phyloP scores from a whole-genome alignment of 2,797 vertebrate species.

The Lophius americanus region DNA sequence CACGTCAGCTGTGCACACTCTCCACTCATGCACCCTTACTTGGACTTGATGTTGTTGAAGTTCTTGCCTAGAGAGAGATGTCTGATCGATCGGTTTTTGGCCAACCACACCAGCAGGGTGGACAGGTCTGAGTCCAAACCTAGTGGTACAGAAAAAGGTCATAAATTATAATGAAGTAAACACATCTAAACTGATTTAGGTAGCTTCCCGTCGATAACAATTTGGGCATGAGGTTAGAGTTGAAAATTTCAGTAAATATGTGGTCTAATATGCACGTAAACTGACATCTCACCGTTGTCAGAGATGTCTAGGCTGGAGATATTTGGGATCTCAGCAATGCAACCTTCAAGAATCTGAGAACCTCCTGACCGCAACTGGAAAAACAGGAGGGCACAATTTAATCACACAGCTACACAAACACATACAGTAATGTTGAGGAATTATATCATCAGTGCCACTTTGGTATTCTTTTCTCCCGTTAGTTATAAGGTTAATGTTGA shows the following conservation, averaged over 20 bases:
- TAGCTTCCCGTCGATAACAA: not conserved
- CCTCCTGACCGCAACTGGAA: slow-evolving; percentile 93
- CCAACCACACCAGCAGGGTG: slow-evolving; percentile 94
- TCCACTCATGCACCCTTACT: slow-evolving; percentile 78
- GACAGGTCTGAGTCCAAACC: slow-evolving; percentile 95
- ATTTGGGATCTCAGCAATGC: slow-evolving; percentile 97
- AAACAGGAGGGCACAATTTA: not conserved
- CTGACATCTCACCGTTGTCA: slow-evolving; percentile 89
- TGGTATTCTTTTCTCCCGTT: too few relatives aligned
- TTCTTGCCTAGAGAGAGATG: slow-evolving; percentile 96
- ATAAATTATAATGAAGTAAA: not conserved
- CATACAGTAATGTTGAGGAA: not conserved
- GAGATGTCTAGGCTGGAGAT: slow-evolving; percentile 96
- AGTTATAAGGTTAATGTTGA: too few relatives aligned
- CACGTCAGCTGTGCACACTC: not conserved
- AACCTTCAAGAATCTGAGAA: slow-evolving; percentile 97
- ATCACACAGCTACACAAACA: not conserved
- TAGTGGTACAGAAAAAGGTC: slow-evolving; percentile 48
- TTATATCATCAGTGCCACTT: too few relatives aligned
- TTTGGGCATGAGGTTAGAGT: not conserved
- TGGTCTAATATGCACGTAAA: not conserved
- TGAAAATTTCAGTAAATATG: not conserved
- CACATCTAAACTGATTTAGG: not conserved
- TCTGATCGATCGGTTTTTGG: slow-evolving; percentile 96
- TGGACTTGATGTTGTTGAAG: slow-evolving; percentile 99